These are phyloP conservation scores for Danionella cerebrum DNA, from an alignment of 2,113 vertebrate genomes.

Conservation along the genomic window DNA sequence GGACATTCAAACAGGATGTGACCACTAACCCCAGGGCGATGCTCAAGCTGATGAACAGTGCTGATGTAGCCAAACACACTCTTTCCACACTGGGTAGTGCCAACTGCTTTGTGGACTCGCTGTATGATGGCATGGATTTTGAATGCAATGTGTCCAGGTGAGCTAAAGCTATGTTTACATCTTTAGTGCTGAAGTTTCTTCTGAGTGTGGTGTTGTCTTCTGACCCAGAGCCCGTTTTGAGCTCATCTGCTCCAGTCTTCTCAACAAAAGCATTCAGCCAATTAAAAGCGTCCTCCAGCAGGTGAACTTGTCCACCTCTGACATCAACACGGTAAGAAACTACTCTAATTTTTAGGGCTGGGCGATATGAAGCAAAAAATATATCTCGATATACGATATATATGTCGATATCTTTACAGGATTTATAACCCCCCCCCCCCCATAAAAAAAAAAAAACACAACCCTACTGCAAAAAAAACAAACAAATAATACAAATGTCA, in stretches of 20 bases:
- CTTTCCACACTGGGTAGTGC: constrained; percentile 85
- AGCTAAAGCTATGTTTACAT: not conserved
- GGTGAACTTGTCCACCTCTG: constrained; percentile 69
- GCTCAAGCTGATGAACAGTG: constrained; percentile 93
- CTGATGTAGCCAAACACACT: constrained; percentile 87
- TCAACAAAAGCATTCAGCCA: constrained; percentile 87
- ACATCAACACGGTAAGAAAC: constrained; percentile 80
- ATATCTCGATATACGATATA: no score
- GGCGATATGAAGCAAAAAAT: no score
- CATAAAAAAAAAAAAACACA: no score
- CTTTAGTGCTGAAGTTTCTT: not conserved
- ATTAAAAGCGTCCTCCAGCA: constrained; percentile 76
- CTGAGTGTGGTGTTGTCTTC: not conserved
- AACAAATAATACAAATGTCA: no score
- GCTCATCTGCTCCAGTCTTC: constrained; percentile 84
- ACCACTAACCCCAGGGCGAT: constrained; percentile 81
- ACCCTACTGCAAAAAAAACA: no score
- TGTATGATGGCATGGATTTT: constrained; percentile 96
- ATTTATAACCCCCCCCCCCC: no score
- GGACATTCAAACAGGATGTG: constrained; percentile 81
- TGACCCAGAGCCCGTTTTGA: constrained; percentile 86
- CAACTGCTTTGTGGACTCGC: constrained; percentile 93
- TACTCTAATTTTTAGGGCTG: no score
- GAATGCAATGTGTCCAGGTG: constrained; percentile 93
- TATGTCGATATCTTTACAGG: no score